Percentiles rank a stretch among this genome's conserved stretches.
phyloP scores from a whole-genome alignment of 2,797 vertebrate species.

The Trematomus bernacchii region DNA sequence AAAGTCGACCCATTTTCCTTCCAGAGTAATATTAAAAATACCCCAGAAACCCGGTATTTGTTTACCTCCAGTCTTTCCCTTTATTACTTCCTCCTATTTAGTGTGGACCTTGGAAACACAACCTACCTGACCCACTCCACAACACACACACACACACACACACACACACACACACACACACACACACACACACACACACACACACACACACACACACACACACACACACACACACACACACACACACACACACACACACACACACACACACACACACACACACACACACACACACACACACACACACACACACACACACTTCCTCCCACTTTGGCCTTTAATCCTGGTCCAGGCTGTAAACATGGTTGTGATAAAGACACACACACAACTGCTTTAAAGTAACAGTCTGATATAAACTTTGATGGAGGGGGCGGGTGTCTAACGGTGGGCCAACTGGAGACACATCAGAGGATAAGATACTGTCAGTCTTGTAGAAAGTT shows the following conservation, averaged over 20 bases:
- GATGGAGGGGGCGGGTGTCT: conserved; percentile 9
- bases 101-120: conserved; percentile 49
- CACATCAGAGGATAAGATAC: conserved; percentile 35
- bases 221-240: conserved; percentile 22
- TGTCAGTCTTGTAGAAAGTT: background rate
- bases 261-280: conserved; percentile 1
- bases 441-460: conserved; percentile 26
- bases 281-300: conserved; percentile 20
- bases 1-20: conserved; percentile 25
- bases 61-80: conserved; percentile 16
- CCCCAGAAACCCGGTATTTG: conserved; percentile 26
- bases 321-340: conserved; percentile 49
- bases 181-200: conserved; percentile 24
- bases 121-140: conserved; percentile 11
- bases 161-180: conserved; percentile 21
- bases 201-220: conserved; percentile 26
- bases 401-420: conserved; percentile 4
- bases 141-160: conserved; percentile 13
- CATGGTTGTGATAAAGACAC: conserved; percentile 50
- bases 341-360: conserved; percentile 60
- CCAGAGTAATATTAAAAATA: conserved; percentile 31
- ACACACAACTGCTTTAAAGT: conserved; percentile 1
- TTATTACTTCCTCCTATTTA: conserved; percentile 66
- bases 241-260: conserved; percentile 4
- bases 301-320: conserved; percentile 29